Base-by-base conservation (phyloP, 2,888 invertebrate genomes). In the Busseola fusca region DNA sequence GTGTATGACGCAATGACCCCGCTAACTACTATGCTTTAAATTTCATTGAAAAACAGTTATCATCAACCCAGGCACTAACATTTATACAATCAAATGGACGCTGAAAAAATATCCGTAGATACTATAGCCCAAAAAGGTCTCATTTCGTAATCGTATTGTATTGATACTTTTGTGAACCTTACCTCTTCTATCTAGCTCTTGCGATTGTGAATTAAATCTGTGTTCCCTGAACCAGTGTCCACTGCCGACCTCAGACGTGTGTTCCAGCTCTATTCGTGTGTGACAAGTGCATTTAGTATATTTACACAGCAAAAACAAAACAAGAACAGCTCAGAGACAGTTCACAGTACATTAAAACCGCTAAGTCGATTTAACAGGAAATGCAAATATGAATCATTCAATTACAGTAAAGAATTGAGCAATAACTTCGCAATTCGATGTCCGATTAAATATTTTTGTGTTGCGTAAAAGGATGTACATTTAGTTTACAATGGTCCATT, bases 181-280 rank as follows among this genome's bases (percentile, higher is more conserved):
- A 96, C 96, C 96, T 95, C 92, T 88, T 87, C 91, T 94, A 93
- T 95, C 95, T 93, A 97, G 96, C 89, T 97, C 97, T 94, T 96
- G 96, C 84, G 95, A 96, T 92, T 96, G 96, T 91, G 95, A 97
- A 93, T 95, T 96, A 96, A 96, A 96, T 93, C 96, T 96, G 96
- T 96, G 96, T 93, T 96, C 96, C 95, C 96, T 96, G 96, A 96
- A 96, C 94, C 97, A 96, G 91, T 96, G 96, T 91, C 96, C 96
- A 93, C 96, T 96, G 94, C 96, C 96, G 91, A 95, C 95, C 91
- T 95, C 96, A 86, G 94, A 93, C 72, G 95, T 93, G 93, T 95
- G 95, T 91, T 96, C 96, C 95, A 96, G 92, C 92, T 96, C 96
- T 96, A 95, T 93, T 92, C 86, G 90, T 92, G 88, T 89, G 93